Percentiles rank a stretch among this genome's conserved stretches.
These are phyloP conservation scores for Branchinecta lindahli DNA, from an alignment of 1,140 invertebrate species.

Conservation along the genomic window DNA sequence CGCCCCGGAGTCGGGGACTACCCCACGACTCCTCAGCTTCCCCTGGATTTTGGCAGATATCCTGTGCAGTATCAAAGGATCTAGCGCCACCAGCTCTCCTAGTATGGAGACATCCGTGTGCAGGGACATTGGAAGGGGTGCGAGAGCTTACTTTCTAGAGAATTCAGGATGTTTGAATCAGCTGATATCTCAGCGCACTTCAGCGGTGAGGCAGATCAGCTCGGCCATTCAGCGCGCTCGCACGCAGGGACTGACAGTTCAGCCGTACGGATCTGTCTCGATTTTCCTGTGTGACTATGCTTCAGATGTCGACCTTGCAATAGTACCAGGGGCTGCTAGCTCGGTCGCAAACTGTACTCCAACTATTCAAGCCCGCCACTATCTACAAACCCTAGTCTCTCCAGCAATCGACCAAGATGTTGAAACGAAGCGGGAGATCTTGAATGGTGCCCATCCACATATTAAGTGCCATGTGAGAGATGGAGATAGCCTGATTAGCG, in stretches of 20 bases:
- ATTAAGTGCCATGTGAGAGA: conserved; percentile 3
- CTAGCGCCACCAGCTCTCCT: background rate
- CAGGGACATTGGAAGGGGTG: background rate
- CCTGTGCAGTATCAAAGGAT: background rate
- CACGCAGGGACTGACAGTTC: too few species aligned
- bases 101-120: background rate
- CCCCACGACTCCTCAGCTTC: conserved; percentile 3
- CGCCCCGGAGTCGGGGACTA: background rate
- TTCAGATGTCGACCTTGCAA: conserved; percentile 11
- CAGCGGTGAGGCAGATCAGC: background rate
- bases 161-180: background rate
- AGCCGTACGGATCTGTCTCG: conserved; percentile 14
- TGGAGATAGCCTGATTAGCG: background rate
- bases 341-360: background rate
- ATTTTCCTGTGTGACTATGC: conserved; percentile 9
- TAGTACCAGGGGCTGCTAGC: background rate
- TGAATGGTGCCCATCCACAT: background rate
- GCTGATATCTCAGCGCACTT: background rate
- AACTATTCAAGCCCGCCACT: background rate
- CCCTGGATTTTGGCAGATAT: conserved; percentile 9
- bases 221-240: background rate
- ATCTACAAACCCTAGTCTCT: background rate
- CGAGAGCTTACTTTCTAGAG: conserved; percentile 5
- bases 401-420: conserved; percentile 1
- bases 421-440: background rate